A percentile compares a stretch with the other conserved stretches of the same genome.
Evolutionary conservation across 2,797 vertebrate species (phyloP).

Genomic region (Phalanger gymnotis): DNA sequence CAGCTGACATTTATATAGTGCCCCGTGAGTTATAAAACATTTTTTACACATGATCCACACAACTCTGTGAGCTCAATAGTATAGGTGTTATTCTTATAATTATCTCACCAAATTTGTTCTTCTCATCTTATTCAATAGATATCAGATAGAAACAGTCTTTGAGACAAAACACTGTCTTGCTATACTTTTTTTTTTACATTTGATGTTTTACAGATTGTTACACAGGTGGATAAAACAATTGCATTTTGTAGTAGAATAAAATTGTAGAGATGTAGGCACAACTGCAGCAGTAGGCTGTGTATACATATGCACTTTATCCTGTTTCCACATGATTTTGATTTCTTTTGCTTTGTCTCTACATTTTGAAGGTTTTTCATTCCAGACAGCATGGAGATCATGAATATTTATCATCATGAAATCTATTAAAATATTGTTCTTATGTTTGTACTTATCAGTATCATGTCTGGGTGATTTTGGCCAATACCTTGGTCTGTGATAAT

Average conservation of each 20-base stretch:
- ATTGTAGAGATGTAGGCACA: background rate
- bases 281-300: background rate
- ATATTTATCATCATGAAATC: background rate
- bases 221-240: background rate
- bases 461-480: background rate
- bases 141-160: background rate
- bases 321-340: background rate
- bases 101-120: background rate
- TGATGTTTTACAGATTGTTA: background rate
- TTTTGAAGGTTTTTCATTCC: background rate
- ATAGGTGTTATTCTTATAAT: background rate
- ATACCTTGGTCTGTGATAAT: background rate
- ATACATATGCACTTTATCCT: background rate
- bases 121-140: background rate
- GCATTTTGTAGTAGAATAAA: background rate
- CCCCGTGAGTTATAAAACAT: background rate
- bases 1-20: background rate
- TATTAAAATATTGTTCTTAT: background rate
- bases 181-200: background rate
- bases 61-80: background rate
- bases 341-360: background rate
- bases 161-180: background rate
- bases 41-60: background rate
- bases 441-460: background rate
- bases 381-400: background rate